phyloP scores from a whole-genome alignment of 2,888 invertebrate genomes.

The Seira musarum region DNA sequence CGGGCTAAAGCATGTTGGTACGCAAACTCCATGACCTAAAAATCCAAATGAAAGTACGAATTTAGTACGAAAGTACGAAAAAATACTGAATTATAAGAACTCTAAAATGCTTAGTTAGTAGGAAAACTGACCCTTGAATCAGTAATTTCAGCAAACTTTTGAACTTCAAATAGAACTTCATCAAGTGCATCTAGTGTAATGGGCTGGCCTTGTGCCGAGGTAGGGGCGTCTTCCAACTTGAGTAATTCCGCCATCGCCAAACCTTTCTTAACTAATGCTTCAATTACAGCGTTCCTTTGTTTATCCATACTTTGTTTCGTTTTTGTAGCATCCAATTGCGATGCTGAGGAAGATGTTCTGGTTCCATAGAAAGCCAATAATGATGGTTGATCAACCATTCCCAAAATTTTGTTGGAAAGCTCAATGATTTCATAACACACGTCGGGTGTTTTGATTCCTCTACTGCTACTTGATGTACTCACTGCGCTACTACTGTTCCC shows the following conservation, averaged over 20 bases:
- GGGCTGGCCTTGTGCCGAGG: slow-evolving; percentile 60
- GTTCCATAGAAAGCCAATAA: slow-evolving; percentile 87
- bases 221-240: slow-evolving; percentile 71
- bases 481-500: slow-evolving; percentile 33
- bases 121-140: slow-evolving; percentile 80
- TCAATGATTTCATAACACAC: slow-evolving; percentile 75
- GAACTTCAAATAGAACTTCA: slow-evolving; percentile 79
- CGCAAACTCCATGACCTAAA: slow-evolving; percentile 82
- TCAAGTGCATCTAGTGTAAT: slow-evolving; percentile 76
- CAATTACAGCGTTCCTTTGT: slow-evolving; percentile 84
- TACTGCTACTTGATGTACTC: not conserved
- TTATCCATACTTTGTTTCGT: slow-evolving; percentile 88
- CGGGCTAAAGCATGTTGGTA: slow-evolving; percentile 87
- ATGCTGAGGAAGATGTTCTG: slow-evolving; percentile 80
- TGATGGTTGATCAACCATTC: slow-evolving; percentile 83
- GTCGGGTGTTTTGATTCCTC: slow-evolving; percentile 61
- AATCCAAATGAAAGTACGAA: slow-evolving; percentile 12
- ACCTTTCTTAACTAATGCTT: slow-evolving; percentile 85
- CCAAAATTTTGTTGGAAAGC: slow-evolving; percentile 80
- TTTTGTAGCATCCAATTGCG: slow-evolving; percentile 85
- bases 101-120: not conserved
- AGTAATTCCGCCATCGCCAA: slow-evolving; percentile 78
- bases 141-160: slow-evolving; percentile 85
- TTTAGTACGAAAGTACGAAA: too few relatives aligned
- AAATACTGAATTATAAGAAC: slow-evolving; percentile 13